Conservation (phyloP, 2,113 vertebrate genomes). For the Varanus komodoensis region DNA sequence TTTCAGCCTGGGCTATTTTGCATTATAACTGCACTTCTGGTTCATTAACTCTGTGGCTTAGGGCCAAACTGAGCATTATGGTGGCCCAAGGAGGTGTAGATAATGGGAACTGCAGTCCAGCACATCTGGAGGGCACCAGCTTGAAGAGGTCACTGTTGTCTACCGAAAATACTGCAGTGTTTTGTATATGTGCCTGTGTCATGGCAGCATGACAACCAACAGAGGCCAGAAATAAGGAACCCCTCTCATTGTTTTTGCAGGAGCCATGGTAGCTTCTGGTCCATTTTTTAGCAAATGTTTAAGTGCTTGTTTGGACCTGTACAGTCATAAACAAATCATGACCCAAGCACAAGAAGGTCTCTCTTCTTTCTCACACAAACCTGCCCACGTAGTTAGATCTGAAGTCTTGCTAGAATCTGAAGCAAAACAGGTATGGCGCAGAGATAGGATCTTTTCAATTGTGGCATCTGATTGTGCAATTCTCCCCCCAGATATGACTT, state of each 20-base stretch:
- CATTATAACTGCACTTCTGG: not conserved
- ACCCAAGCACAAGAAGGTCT: not conserved
- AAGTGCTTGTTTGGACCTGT: not conserved
- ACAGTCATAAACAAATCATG: not conserved
- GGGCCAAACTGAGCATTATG: not conserved
- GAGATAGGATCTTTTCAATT: not conserved
- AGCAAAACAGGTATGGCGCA: not conserved
- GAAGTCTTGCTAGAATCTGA: not conserved
- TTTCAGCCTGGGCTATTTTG: not conserved
- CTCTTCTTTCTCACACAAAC: not conserved
- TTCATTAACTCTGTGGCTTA: not conserved
- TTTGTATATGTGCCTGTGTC: not conserved
- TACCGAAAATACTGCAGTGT: not conserved
- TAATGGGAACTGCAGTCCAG: no score
- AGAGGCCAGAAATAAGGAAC: not conserved
- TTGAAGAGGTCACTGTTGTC: not conserved
- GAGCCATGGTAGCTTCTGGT: not conserved
- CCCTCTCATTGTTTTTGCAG: not conserved
- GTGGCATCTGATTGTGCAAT: not conserved
- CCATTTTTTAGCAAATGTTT: not conserved
- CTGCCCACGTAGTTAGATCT: not conserved
- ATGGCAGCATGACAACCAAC: not conserved
- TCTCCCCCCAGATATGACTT: not conserved
- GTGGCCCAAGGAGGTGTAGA: not conserved
- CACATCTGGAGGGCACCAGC: no score